These are phyloP conservation scores for Caranx melampygus DNA, from an alignment of 2,113 vertebrate genomes.

Conservation along the genomic window DNA sequence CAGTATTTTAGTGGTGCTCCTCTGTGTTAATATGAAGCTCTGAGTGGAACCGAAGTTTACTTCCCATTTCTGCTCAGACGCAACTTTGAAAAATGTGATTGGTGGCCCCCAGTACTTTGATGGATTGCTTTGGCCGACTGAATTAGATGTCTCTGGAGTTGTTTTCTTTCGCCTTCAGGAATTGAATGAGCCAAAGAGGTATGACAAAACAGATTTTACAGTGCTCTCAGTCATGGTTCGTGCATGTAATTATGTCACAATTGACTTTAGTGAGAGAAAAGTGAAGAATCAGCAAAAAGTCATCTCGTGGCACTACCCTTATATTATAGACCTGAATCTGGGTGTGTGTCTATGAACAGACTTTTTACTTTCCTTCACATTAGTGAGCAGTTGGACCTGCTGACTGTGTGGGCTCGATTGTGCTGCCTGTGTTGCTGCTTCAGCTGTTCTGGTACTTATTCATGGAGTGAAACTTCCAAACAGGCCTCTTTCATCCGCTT, in stretches of 20 bases:
- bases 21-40: constrained; percentile 9
- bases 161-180: constrained; percentile 13
- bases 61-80: constrained; percentile 22
- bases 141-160: constrained; percentile 38
- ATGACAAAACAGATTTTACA: constrained; percentile 29
- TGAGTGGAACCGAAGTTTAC: constrained; percentile 33
- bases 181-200: constrained; percentile 34
- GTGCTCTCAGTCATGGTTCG: constrained; percentile 4
- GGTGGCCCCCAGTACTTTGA: constrained; percentile 41
- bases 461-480: constrained; percentile 29
- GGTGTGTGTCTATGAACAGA: constrained; percentile 5
- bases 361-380: constrained; percentile 5
- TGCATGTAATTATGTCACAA: constrained; percentile 37
- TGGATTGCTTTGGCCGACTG: constrained; percentile 54
- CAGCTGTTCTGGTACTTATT: constrained; percentile 55
- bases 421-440: constrained; percentile 49
- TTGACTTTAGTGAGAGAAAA: constrained; percentile 32
- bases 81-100: constrained; percentile 36
- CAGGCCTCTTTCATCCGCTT: constrained; percentile 41
- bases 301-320: constrained; percentile 13
- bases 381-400: constrained; percentile 8
- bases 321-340: constrained; percentile 24
- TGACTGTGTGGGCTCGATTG: constrained; percentile 42
- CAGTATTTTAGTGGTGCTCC: neutral
- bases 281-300: constrained; percentile 46